A percentile compares a stretch with the other conserved stretches of the same genome.
Evolutionary conservation across 2,888 invertebrate genomes (phyloP).

Genomic region (Anorthoa munda): DNA sequence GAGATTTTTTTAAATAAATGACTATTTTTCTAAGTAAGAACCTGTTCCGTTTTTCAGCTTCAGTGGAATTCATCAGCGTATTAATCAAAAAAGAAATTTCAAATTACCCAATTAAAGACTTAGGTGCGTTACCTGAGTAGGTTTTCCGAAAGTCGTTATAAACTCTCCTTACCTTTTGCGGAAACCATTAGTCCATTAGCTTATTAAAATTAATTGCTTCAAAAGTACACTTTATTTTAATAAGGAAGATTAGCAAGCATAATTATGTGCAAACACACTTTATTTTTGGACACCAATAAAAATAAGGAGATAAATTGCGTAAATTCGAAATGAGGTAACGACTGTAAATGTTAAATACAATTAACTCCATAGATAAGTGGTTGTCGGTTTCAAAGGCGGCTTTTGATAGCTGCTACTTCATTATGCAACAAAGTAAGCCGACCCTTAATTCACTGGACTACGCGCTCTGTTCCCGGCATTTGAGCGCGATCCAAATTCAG

Average conservation of each 20-base stretch:
- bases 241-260: background rate
- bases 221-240: constrained; percentile 12
- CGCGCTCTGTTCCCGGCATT: constrained; percentile 1
- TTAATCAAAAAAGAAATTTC: background rate
- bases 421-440: constrained; percentile 17
- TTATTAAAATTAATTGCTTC: constrained; percentile 6
- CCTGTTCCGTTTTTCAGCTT: background rate
- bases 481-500: background rate
- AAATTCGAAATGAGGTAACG: constrained; percentile 7
- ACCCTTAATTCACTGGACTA: background rate
- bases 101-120: background rate
- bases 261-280: background rate
- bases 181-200: constrained; percentile 10
- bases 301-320: background rate
- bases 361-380: constrained; percentile 8
- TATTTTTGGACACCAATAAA: background rate
- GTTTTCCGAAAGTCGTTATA: background rate
- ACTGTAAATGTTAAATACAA: background rate
- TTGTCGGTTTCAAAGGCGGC: constrained; percentile 6
- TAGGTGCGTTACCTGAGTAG: background rate
- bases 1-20: background rate
- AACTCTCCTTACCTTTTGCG: background rate
- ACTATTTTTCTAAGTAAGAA: background rate
- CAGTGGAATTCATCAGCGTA: background rate
- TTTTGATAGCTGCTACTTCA: constrained; percentile 3